Conservation (phyloP, 2,888 invertebrate species). For the Alviniconcha strummeri region DNA sequence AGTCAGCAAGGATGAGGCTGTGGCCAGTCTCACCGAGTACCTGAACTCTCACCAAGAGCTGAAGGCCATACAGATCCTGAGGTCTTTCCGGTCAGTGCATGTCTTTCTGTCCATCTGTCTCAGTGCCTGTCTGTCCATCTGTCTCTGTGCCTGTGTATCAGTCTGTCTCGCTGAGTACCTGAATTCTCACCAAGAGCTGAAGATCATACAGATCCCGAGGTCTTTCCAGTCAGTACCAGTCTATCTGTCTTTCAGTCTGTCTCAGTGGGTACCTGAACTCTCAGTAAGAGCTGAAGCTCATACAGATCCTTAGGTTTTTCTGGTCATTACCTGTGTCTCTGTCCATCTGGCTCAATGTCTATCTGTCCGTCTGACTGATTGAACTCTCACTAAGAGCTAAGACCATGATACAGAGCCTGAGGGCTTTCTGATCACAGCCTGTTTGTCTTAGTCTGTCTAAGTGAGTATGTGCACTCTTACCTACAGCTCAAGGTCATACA, state of each 20-base stretch:
- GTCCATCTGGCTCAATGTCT: background rate
- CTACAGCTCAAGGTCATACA: too few species aligned
- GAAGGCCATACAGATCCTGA: constrained; percentile 80
- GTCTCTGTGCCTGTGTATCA: background rate
- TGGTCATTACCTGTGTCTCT: constrained; percentile 41
- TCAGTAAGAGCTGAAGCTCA: constrained; percentile 83
- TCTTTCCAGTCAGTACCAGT: constrained; percentile 25
- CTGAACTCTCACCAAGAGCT: constrained; percentile 82
- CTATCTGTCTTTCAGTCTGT: constrained; percentile 40
- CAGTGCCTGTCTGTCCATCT: background rate
- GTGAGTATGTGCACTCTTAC: background rate
- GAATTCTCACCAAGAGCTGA: background rate
- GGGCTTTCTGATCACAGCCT: too few species aligned
- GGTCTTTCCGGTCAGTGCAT: constrained; percentile 64
- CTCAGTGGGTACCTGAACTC: constrained; percentile 77
- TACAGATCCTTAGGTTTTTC: constrained; percentile 77
- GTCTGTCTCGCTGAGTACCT: background rate
- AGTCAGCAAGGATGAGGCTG: constrained; percentile 68
- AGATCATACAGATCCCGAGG: background rate
- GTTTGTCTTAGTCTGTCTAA: background rate
- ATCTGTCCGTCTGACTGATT: constrained; percentile 76
- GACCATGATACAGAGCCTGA: too few species aligned
- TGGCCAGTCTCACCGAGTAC: constrained; percentile 75
- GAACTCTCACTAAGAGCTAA: constrained; percentile 81
- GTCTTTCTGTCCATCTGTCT: background rate